Evolutionary conservation across 2,113 vertebrate species (phyloP).

Genomic region (Cryptomyrus ogoouensis): DNA sequence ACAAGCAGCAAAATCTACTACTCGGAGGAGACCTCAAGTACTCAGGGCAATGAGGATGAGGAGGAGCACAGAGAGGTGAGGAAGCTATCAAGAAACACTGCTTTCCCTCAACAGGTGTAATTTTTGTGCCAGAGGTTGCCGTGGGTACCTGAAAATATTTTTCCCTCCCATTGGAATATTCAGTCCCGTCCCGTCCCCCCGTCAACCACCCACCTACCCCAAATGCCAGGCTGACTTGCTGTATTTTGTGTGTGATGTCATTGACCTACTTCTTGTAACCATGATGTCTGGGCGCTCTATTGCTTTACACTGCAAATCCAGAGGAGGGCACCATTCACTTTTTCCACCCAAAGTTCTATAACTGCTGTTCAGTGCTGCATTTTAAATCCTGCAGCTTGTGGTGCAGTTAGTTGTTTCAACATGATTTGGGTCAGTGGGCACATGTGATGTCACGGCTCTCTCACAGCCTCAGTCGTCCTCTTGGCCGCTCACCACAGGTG

Average conservation of each 20-base stretch:
- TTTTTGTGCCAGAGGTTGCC: neutral
- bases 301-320: neutral
- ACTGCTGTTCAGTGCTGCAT: neutral
- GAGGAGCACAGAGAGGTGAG: conserved; percentile 91
- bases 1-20: conserved; percentile 98
- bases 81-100: neutral
- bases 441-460: neutral
- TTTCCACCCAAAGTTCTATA: neutral
- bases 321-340: neutral
- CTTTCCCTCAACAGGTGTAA: neutral
- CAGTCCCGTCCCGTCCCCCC: neutral
- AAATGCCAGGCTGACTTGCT: neutral
- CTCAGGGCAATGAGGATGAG: conserved; percentile 90
- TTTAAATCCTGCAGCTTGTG: neutral
- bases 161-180: neutral
- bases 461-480: neutral
- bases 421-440: neutral
- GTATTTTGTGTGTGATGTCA: neutral
- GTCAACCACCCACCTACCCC: neutral
- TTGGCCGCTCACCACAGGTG: neutral
- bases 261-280: neutral
- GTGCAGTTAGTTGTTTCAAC: neutral
- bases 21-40: conserved; percentile 85
- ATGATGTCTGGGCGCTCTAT: neutral
- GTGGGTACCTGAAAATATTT: neutral